Evolutionary conservation across 2,888 invertebrate species (phyloP).

Genomic region (Epinotia nisella): DNA sequence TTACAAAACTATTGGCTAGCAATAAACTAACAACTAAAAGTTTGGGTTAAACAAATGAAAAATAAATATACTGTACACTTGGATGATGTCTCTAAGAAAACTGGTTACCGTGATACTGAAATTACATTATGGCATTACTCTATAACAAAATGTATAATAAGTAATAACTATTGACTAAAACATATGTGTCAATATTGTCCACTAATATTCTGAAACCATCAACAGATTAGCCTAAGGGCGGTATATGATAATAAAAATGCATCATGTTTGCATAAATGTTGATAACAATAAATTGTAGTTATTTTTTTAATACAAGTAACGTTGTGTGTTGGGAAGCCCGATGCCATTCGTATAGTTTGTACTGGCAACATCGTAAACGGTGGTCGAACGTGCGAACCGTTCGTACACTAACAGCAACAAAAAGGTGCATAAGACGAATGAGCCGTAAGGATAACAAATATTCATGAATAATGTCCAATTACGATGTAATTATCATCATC

Average conservation of each 20-base stretch:
- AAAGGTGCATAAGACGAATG: constrained; percentile 18
- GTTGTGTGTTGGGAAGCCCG: constrained; percentile 3
- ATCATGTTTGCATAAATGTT: constrained; percentile 31
- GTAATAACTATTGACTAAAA: constrained; percentile 53
- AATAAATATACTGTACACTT: constrained; percentile 82
- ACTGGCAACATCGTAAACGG: constrained; percentile 50
- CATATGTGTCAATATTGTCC: constrained; percentile 41
- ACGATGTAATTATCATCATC: not conserved
- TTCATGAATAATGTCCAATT: not conserved
- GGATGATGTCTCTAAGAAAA: constrained; percentile 63
- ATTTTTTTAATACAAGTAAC: constrained; percentile 22
- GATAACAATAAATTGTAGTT: constrained; percentile 45
- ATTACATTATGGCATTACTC: constrained; percentile 76
- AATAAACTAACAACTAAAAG: constrained; percentile 72
- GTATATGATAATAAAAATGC: constrained; percentile 41
- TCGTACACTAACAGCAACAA: constrained; percentile 25
- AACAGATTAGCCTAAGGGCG: constrained; percentile 35
- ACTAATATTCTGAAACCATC: constrained; percentile 48
- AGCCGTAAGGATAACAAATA: constrained; percentile 25
- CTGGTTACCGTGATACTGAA: constrained; percentile 66
- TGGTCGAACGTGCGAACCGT: constrained; percentile 25
- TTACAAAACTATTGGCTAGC: constrained; percentile 79
- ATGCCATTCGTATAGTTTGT: constrained; percentile 47
- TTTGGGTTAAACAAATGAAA: constrained; percentile 71
- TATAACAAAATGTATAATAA: constrained; percentile 51